These are phyloP conservation scores for Dyspetes luteomarginatus DNA, from an alignment of 2,888 invertebrate genomes.

Conservation along the genomic window DNA sequence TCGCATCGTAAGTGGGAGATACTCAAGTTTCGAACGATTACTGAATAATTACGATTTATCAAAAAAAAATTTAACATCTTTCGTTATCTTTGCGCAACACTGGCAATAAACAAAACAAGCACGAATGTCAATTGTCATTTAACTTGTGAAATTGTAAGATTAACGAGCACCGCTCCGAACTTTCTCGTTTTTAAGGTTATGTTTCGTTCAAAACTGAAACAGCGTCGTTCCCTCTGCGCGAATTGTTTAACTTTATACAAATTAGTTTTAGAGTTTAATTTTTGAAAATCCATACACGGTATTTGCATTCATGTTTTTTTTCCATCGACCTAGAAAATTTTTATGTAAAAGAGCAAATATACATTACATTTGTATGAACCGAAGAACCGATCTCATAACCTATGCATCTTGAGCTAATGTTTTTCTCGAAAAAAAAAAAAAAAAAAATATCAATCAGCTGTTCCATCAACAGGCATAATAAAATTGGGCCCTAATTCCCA, in stretches of 20 bases:
- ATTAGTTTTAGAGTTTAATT: not conserved
- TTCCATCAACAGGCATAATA: not conserved
- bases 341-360: not conserved
- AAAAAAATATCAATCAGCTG: too few species aligned
- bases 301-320: not conserved
- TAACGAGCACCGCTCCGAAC: not conserved
- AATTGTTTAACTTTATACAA: not conserved
- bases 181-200: not conserved
- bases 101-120: not conserved
- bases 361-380: not conserved
- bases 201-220: not conserved
- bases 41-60: slow-evolving; percentile 9
- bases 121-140: slow-evolving; percentile 4
- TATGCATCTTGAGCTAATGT: not conserved
- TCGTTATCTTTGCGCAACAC: not conserved
- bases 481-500: not conserved
- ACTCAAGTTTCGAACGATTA: slow-evolving; percentile 54
- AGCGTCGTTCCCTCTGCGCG: not conserved
- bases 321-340: not conserved
- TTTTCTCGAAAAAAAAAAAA: not conserved
- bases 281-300: not conserved
- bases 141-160: slow-evolving; percentile 1
- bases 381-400: not conserved
- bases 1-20: slow-evolving; percentile 41
- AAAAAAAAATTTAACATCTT: slow-evolving; percentile 45